Base-by-base conservation (phyloP, 2,888 invertebrate genomes). In the Deilephila porcellus region DNA sequence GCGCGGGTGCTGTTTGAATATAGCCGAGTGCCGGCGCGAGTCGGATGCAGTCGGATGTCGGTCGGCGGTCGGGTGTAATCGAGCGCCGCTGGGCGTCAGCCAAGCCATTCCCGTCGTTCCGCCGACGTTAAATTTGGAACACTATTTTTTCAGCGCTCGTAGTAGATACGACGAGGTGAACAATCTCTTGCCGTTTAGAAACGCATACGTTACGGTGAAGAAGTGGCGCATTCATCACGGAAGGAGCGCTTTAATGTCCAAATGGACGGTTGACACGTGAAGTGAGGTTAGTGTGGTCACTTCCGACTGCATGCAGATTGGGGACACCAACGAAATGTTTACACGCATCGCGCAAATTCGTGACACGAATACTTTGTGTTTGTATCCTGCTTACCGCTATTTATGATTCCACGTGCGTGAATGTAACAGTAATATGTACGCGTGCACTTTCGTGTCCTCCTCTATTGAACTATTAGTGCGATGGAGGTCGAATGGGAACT, bases 81-180 rank as follows among this genome's bases (percentile, higher is more conserved):
- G 88, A 86, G 82, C 83, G 83, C 83, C 81, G 88, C 91, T 94
- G 94, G 94, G 92, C 90, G 89, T 82, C 83, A 87, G 94, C 93
- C 93, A 93, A 94, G 86, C 86, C 88, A 86, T 91, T 91, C 91
- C 91, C 92, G 90, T 86, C 90, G 91, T 88, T 89, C 88, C 87
- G 84, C 80, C 87, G 86, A 85, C 91, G 91, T 93, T 94, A 94
- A 92, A 90, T 93, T 94, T 93, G 91, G 93, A 94, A 89, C 91
- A 90, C 86, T 81, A 84, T 90, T 93, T 93, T 93, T 91, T 89
- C 85, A 85, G 82, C 84, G 81, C 81, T 79, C 84, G 84, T 90
- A 88, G 88, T 89, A 89, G 88, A 87, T 87, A 85, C 85, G 86
- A 85, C 85, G 92, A 93, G 93, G 93, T 94, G 93, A 94, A 93